phyloP scores from a whole-genome alignment of 2,888 invertebrate genomes.

The Drosophila testacea region DNA sequence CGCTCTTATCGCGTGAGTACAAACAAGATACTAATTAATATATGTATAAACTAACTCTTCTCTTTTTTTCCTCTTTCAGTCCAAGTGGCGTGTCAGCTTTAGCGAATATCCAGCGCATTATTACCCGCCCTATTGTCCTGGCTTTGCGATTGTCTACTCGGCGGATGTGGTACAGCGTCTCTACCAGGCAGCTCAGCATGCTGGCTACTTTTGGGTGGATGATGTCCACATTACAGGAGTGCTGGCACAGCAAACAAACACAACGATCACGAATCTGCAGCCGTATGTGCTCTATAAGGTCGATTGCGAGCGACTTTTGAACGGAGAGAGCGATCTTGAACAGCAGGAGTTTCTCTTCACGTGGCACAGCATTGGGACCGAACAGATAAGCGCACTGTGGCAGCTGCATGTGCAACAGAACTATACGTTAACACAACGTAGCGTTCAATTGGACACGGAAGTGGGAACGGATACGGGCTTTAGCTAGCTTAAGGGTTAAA shows the following conservation, averaged over 20 bases:
- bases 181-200: conserved; percentile 87
- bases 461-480: conserved; percentile 40
- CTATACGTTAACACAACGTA: conserved; percentile 38
- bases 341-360: conserved; percentile 83
- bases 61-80: conserved; percentile 70
- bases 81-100: conserved; percentile 91
- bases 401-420: conserved; percentile 69
- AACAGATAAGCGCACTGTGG: conserved; percentile 85
- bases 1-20: conserved; percentile 86
- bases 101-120: conserved; percentile 88
- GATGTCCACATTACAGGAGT: conserved; percentile 92
- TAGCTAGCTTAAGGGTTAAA: conserved; percentile 54
- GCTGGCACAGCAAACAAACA: conserved; percentile 86
- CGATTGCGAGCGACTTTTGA: conserved; percentile 67
- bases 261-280: conserved; percentile 85
- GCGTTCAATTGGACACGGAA: conserved; percentile 23
- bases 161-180: conserved; percentile 87
- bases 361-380: conserved; percentile 84
- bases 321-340: conserved; percentile 70
- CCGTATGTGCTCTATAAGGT: conserved; percentile 70
- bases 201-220: conserved; percentile 93
- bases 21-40: neutral
- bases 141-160: conserved; percentile 90
- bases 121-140: conserved; percentile 92
- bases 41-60: neutral